phyloP scores from a whole-genome alignment of 2,113 vertebrate genomes.

The Tamias sibiricus region DNA sequence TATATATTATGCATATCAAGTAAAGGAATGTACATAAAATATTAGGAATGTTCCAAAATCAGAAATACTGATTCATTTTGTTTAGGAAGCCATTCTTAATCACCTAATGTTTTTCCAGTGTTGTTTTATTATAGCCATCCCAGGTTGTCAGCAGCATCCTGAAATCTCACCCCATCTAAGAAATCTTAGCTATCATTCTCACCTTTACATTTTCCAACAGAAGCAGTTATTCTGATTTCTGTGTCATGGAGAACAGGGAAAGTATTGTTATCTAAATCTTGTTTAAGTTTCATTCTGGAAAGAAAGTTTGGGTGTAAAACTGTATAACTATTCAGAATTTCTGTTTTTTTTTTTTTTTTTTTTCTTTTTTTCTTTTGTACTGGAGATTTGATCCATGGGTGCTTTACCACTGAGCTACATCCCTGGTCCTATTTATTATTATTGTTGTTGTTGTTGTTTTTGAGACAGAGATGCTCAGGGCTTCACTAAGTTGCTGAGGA shows the following conservation, averaged over 20 bases:
- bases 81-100: background rate
- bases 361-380: no score
- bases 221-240: background rate
- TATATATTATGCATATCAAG: background rate
- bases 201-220: background rate
- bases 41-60: background rate
- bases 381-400: no score
- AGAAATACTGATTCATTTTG: background rate
- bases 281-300: background rate
- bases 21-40: background rate
- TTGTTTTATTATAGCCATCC: background rate
- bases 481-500: no score
- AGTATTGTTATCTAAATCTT: background rate
- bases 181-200: background rate
- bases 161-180: background rate
- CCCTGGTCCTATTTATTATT: no score
- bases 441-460: no score
- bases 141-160: background rate
- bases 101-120: background rate
- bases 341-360: background rate
- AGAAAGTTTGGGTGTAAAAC: background rate
- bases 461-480: no score
- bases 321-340: background rate
- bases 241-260: background rate
- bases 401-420: no score